A percentile compares a stretch with the other conserved stretches of the same genome.
Conservation (phyloP, 2,797 vertebrate species). For the Columba guinea region DNA sequence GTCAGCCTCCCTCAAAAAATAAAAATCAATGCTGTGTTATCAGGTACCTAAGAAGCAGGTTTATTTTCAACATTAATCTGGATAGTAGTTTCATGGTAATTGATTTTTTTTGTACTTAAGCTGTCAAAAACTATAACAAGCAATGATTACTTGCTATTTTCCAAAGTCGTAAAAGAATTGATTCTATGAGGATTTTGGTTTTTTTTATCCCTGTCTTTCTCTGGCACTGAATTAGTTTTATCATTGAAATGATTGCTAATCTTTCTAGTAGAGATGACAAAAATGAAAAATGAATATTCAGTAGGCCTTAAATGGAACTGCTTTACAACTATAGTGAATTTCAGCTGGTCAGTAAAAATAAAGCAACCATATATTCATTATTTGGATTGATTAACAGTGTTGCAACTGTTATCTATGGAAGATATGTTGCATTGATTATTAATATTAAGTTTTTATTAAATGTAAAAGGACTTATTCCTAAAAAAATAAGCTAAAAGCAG, state of each 20-base stretch:
- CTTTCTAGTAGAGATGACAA: constrained; percentile 9
- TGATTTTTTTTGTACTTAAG: constrained; percentile 73
- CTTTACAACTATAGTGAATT: neutral
- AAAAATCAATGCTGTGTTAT: constrained; percentile 74
- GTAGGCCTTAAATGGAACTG: neutral
- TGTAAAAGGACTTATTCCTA: neutral
- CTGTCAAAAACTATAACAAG: constrained; percentile 73
- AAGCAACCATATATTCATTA: neutral
- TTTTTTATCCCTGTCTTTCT: neutral
- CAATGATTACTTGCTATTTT: constrained; percentile 74
- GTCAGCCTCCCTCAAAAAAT: constrained; percentile 67
- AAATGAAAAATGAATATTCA: constrained; percentile 39
- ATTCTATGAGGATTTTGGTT: neutral
- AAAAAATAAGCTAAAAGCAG: neutral
- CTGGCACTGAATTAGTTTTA: neutral
- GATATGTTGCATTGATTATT: neutral
- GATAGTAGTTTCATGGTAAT: constrained; percentile 72
- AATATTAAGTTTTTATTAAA: neutral
- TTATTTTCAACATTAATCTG: constrained; percentile 75
- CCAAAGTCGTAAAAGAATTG: constrained; percentile 64
- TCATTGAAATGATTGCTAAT: constrained; percentile 5
- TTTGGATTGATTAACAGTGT: neutral
- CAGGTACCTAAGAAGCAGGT: constrained; percentile 67
- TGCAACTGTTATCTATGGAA: neutral
- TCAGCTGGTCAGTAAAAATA: neutral